Percentiles rank a stretch among this genome's conserved stretches.
phyloP scores from a whole-genome alignment of 1,140 invertebrate genomes.

The Drosophila paulistorum region DNA sequence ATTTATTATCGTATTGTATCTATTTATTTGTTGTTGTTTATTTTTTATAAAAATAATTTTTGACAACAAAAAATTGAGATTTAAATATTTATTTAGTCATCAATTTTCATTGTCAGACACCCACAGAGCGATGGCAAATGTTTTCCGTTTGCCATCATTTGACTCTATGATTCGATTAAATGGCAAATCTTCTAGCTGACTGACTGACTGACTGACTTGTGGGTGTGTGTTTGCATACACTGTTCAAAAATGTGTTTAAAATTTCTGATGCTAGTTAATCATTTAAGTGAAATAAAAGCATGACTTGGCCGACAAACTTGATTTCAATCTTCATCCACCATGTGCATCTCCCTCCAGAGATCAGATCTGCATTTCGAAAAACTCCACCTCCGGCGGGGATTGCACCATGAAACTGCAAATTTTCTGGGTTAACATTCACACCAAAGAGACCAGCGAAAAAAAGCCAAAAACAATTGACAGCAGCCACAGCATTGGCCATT shows the following conservation, averaged over 20 bases:
- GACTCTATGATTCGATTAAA: conserved; percentile 28
- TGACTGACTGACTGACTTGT: conserved; percentile 12
- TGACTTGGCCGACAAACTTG: conserved; percentile 47
- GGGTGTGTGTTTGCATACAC: conserved; percentile 21
- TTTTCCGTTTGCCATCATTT: conserved; percentile 51
- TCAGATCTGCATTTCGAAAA: conserved; percentile 17
- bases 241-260: neutral
- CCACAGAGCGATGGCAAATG: conserved; percentile 39
- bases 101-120: conserved; percentile 27
- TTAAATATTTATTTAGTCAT: conserved; percentile 18
- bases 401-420: conserved; percentile 64
- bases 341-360: conserved; percentile 17
- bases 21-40: neutral
- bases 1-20: neutral
- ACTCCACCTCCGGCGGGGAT: conserved; percentile 27
- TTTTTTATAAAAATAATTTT: conserved; percentile 7
- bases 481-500: conserved; percentile 38
- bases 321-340: neutral
- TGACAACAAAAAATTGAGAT: conserved; percentile 27
- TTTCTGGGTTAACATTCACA: conserved; percentile 54
- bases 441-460: conserved; percentile 5
- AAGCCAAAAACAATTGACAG: conserved; percentile 39
- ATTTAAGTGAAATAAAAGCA: neutral
- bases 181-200: conserved; percentile 20
- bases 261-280: neutral